Conservation (phyloP, 1,140 invertebrate species). For the Drosophila jambulina region DNA sequence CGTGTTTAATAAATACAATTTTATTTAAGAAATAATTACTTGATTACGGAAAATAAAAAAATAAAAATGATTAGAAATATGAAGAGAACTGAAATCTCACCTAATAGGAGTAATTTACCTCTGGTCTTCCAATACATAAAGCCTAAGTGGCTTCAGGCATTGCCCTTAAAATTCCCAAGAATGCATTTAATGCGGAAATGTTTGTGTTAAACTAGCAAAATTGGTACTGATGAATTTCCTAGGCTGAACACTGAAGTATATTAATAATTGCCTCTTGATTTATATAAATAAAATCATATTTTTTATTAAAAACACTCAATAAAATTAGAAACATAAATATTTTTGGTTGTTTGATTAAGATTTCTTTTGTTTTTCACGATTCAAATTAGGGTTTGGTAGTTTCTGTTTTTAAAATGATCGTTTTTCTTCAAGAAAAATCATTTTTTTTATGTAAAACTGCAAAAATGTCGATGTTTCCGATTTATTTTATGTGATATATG, state of each 20-base stretch:
- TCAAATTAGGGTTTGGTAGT: neutral
- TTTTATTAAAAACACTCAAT: neutral
- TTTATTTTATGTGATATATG: too few species aligned
- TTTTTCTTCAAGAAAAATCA: too few species aligned
- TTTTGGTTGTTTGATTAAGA: neutral
- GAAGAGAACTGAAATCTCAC: neutral
- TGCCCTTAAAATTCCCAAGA: neutral
- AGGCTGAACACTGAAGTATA: neutral
- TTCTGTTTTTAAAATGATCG: too few species aligned
- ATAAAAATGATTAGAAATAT: neutral
- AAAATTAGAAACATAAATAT: neutral
- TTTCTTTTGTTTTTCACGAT: neutral
- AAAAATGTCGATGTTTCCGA: too few species aligned
- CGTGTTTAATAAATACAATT: constrained; percentile 38
- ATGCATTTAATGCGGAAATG: neutral
- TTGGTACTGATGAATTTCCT: neutral
- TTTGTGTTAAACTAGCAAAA: neutral
- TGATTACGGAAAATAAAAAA: neutral
- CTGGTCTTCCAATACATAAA: neutral
- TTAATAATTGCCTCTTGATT: neutral
- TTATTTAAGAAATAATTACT: neutral
- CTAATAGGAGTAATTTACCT: neutral
- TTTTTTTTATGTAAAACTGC: too few species aligned
- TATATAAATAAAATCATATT: neutral
- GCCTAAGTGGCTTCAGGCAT: neutral